These are phyloP conservation scores for Melanotaenia parkinsoni DNA, from an alignment of 2,797 vertebrate genomes.

Conservation along the genomic window DNA sequence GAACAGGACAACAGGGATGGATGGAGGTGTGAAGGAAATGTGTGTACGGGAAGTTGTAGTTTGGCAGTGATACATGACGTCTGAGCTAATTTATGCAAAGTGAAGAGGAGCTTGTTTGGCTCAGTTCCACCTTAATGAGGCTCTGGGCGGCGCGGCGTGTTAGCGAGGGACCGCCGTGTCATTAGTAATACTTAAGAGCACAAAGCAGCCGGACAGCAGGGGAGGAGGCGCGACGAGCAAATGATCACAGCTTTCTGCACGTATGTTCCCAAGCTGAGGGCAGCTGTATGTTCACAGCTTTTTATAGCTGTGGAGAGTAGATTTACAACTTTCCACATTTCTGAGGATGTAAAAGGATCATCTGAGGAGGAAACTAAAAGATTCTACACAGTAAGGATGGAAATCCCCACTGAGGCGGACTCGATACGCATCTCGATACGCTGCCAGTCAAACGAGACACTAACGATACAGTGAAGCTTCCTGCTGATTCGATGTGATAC, in stretches of 20 bases:
- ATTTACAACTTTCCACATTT: neutral
- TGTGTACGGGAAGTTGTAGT: neutral
- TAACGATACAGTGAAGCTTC: no score
- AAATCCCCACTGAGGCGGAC: no score
- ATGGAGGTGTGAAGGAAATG: constrained; percentile 41
- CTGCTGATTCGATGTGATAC: no score
- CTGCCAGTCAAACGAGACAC: no score
- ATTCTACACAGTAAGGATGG: no score
- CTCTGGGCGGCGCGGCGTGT: constrained; percentile 62
- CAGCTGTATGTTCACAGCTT: neutral
- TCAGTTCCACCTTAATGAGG: constrained; percentile 81
- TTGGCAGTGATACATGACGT: constrained; percentile 82
- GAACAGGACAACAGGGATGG: constrained; percentile 50
- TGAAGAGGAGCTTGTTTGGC: constrained; percentile 82
- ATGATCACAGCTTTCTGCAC: neutral
- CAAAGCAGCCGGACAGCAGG: constrained; percentile 22
- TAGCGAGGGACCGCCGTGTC: constrained; percentile 32
- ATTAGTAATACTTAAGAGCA: constrained; percentile 72
- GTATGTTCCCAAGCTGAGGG: neutral
- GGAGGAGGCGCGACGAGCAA: neutral
- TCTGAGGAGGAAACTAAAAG: neutral
- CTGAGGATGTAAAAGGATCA: neutral
- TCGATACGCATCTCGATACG: no score
- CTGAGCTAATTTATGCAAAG: constrained; percentile 85
- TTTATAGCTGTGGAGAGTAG: neutral